Conservation (phyloP, 2,113 vertebrate species). For the Stomatorhinus ivindoensis region DNA sequence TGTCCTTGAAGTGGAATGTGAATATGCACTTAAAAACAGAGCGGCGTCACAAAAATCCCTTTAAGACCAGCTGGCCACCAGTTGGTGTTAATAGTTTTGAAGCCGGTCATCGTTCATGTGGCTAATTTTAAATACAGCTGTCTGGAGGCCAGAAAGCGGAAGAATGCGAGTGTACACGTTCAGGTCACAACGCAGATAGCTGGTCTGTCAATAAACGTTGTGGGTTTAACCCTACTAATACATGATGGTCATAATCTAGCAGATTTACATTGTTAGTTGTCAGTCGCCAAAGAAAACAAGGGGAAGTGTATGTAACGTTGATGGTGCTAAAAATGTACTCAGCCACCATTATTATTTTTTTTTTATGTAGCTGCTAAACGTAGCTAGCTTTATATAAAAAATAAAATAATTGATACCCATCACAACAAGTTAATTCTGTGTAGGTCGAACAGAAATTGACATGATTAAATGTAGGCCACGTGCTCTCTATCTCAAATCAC, state of each 20-base stretch:
- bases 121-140: slow-evolving; percentile 1
- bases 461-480: neutral
- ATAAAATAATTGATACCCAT: neutral
- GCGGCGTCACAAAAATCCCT: neutral
- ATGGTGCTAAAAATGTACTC: neutral
- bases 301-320: neutral
- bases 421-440: neutral
- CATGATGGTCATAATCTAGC: neutral
- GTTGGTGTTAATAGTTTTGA: neutral
- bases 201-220: neutral
- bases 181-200: neutral
- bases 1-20: neutral
- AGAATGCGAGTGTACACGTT: neutral
- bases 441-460: neutral
- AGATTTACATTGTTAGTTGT: neutral
- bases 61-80: neutral
- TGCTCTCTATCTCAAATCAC: neutral
- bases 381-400: neutral
- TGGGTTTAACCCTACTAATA: neutral
- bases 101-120: neutral
- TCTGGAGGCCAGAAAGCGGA: neutral
- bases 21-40: neutral
- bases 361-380: neutral
- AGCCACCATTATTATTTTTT: neutral
- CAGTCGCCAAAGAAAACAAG: neutral